These are phyloP conservation scores for Chaetogeoica ovagalla DNA, from an alignment of 2,888 invertebrate species.

Conservation along the genomic window DNA sequence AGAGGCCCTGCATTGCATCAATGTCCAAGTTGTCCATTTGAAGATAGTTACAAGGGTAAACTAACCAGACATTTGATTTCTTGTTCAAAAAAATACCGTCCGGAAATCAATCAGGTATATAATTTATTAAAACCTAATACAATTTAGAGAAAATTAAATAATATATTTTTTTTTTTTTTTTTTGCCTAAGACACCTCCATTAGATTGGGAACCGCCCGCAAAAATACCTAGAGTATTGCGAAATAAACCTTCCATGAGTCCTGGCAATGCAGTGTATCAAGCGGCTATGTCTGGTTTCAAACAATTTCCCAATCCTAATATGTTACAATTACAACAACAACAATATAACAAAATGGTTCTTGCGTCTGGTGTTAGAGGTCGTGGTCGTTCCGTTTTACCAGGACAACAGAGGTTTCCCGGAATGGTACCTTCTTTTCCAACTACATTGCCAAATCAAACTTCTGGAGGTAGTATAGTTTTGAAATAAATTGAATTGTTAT, in stretches of 20 bases:
- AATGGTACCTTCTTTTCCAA: conserved; percentile 47
- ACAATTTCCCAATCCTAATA: conserved; percentile 54
- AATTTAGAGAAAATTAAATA: background rate
- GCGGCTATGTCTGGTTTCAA: conserved; percentile 57
- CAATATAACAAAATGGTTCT: conserved; percentile 51
- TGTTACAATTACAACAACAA: conserved; percentile 46
- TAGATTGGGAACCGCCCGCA: conserved; percentile 91
- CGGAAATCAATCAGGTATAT: conserved; percentile 72
- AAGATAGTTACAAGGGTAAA: conserved; percentile 90
- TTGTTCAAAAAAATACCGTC: conserved; percentile 86
- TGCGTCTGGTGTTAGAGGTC: conserved; percentile 40
- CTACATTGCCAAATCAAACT: conserved; percentile 37
- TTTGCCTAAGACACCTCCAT: conserved; percentile 69
- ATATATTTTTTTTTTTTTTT: background rate
- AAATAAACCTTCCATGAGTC: conserved; percentile 57
- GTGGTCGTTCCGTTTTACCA: conserved; percentile 42
- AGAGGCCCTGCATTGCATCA: conserved; percentile 85
- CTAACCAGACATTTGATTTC: conserved; percentile 83
- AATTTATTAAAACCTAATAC: background rate
- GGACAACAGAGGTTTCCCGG: conserved; percentile 36
- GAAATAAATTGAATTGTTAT: background rate
- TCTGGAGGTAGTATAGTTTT: background rate
- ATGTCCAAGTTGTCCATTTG: conserved; percentile 91
- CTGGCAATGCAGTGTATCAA: conserved; percentile 60
- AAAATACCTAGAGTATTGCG: conserved; percentile 79